Conservation (phyloP, 2,797 vertebrate genomes). For the Hydrophis major region DNA sequence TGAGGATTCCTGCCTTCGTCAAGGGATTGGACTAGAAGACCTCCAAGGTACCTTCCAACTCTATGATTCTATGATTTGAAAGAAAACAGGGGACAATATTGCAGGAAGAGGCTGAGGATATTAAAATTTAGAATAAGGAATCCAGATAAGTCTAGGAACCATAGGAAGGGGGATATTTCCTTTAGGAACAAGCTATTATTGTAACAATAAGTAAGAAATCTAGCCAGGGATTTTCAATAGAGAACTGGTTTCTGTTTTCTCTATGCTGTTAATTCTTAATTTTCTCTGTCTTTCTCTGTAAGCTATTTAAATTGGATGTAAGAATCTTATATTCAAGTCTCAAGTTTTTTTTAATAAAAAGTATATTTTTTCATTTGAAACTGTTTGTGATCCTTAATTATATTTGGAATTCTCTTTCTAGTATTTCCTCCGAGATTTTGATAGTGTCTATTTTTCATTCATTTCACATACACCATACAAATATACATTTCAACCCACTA, state of each 20-base stretch:
- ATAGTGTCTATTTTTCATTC: neutral
- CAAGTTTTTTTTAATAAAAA: neutral
- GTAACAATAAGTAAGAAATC: neutral
- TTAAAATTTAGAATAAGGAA: neutral
- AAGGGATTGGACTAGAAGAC: neutral
- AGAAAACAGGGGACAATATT: neutral
- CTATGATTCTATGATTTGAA: neutral
- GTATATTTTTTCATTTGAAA: neutral
- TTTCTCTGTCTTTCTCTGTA: neutral
- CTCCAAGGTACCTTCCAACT: neutral
- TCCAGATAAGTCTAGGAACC: neutral
- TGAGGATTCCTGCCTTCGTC: neutral
- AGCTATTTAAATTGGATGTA: neutral
- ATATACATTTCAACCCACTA: neutral
- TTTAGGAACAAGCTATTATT: neutral
- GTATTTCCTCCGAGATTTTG: neutral
- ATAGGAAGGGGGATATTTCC: neutral
- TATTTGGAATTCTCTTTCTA: neutral
- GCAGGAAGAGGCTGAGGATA: neutral
- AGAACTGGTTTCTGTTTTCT: neutral
- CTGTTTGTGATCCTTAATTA: neutral
- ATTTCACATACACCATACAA: neutral
- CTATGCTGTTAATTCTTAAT: neutral
- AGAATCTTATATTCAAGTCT: neutral
- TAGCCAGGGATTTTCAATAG: neutral